Evolutionary conservation across 1,140 invertebrate species (phyloP).

Genomic region (Amphibalanus amphitrite): DNA sequence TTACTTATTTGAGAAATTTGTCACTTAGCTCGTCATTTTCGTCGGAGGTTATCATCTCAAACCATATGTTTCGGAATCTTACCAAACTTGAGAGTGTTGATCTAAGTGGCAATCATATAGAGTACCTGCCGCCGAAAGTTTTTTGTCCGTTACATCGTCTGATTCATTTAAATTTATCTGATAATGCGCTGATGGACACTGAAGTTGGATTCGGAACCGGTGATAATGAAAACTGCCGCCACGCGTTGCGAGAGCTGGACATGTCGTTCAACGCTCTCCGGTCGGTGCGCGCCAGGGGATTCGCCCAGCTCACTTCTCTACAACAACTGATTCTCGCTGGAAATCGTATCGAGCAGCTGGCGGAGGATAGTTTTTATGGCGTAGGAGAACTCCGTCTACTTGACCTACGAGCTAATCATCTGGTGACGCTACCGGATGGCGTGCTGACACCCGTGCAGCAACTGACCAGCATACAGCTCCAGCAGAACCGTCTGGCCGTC

Average conservation of each 20-base stretch:
- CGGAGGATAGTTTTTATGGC: background rate
- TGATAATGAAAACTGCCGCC: background rate
- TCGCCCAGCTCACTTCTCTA: background rate
- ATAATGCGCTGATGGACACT: background rate
- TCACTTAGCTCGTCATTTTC: background rate
- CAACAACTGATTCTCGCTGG: background rate
- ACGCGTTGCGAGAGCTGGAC: constrained; percentile 36
- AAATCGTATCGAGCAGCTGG: background rate
- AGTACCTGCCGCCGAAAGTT: background rate
- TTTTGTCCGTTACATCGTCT: background rate
- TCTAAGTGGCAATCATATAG: background rate
- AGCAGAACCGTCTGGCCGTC: background rate
- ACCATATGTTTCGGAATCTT: background rate
- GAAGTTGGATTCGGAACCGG: background rate
- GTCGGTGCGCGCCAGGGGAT: constrained; percentile 41
- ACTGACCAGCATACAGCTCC: background rate
- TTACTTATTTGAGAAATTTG: background rate
- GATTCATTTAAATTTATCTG: background rate
- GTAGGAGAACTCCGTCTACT: background rate
- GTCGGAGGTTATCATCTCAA: background rate
- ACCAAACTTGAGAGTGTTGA: background rate
- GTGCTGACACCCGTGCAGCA: background rate
- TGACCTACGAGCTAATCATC: background rate
- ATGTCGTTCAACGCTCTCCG: constrained; percentile 75
- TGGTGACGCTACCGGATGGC: background rate